Evolutionary conservation across 2,113 vertebrate species (phyloP), one percentile per base, ranked within the genome.

Genomic region (Diadophis punctatus): DNA sequence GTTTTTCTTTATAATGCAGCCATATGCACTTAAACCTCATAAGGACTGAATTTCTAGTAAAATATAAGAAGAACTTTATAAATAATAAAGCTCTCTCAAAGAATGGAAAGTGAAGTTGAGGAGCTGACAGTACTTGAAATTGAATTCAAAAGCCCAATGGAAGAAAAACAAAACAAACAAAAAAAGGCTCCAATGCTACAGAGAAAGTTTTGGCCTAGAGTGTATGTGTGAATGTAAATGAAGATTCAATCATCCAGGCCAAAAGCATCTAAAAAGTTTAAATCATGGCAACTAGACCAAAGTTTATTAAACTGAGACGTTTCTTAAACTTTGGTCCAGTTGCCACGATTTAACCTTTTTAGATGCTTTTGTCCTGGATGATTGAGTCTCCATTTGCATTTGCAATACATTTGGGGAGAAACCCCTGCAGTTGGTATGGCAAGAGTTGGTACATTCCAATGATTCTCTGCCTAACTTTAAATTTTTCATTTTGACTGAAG

Each of bases 141-240:
- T 95, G 89, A 63, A 60, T 94, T 92, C n/a, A 89, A n/a, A 94
- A 93, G 92, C 34, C 60, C 87, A 92, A 23, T 1, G 0, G 1
- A 1, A 4, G 68, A 86, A 11, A 90, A 80, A 63, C 90, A 93
- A 88, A 60, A 27, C 56, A 58, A 18, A 55, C 3, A 3, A 63
- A 87, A 30, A 27, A n/a, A 0, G 0, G 16, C 7, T 89, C 20
- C 39, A 86, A 34, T 92, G 27, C 39, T 48, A 53, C 4, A 88
- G 30, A 68, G 51, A 30, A 52, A 92, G 25, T 18, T 18, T 48
- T 68, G 43, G 63, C 10, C 60, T 23, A 49, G 16, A 68, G 30
- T 68, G 30, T 60, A 60, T 60, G 58, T 60, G 9, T 60, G 30
- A 60, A 60, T 60, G 58, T 34, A 34, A 68, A 68, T n/a, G 1